Base-by-base conservation (phyloP, 2,113 vertebrate species). In the Salvator merianae region DNA sequence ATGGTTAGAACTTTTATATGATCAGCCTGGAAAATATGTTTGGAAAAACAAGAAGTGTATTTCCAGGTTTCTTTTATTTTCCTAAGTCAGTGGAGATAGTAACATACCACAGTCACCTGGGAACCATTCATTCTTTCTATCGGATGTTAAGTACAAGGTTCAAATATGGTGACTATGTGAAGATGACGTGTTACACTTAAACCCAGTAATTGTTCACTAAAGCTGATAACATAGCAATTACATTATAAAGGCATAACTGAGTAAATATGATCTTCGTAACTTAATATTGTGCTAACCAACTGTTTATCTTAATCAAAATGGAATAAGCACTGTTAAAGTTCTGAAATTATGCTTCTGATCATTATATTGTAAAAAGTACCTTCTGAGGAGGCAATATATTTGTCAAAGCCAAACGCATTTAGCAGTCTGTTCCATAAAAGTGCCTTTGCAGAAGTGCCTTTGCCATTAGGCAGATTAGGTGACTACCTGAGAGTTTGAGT, bases 11-110 rank as follows among this genome's bases (percentile, higher is more conserved):
- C 4, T 12, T 0, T 0, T 59, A 59, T 12, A 70, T 34, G 55
- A 22, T 22, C 40, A 59, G 28, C 78, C 2, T 43, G n/a, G 34
- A 8, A 62, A 40, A 86, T 34, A 28, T 3, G 32, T 78, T 71
- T 77, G 86, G 85, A 91, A 93, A 94, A 22, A 53, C 22, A 92
- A 85, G 77, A 93, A 90, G 59, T 10, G 12, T 7, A 43, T 1
- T 63, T 76, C 43, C 28, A 14, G 81, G 59, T 77, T 75, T 34
- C 34, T 18, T 81, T 79, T 7, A 28, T n/a, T 79, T 88, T 75
- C 70, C 83, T 71, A 87, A 13, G 82, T 40, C 84, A 87, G 66
- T 14, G 81, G 73, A 16, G 70, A 75, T 84, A 88, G 72, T 82
- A 32, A 91, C 89, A 81, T 75, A 74, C 40, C 28, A 34, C 68